These are phyloP conservation scores for Mirza zaza DNA, from an alignment of 2,113 vertebrate species.

Conservation along the genomic window DNA sequence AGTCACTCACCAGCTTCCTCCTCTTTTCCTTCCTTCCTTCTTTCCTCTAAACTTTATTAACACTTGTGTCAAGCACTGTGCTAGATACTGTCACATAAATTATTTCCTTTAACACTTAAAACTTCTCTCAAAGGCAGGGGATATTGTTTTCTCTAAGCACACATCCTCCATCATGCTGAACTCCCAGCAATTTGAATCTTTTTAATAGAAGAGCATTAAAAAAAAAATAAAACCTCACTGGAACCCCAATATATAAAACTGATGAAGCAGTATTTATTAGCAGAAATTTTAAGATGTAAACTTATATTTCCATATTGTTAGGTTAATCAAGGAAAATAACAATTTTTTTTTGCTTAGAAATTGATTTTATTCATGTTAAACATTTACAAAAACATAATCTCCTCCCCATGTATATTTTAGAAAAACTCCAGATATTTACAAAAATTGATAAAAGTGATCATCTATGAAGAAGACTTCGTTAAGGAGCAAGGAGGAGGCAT, in stretches of 20 bases:
- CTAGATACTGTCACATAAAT: neutral
- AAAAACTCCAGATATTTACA: neutral
- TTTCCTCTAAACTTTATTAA: neutral
- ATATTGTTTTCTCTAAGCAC: neutral
- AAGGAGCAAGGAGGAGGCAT: neutral
- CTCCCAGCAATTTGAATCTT: neutral
- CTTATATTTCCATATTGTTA: neutral
- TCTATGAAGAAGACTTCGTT: neutral
- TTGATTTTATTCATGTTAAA: neutral
- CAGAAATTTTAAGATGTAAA: neutral
- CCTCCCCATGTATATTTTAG: neutral
- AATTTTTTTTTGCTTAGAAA: neutral
- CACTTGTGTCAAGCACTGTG: neutral
- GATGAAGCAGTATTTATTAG: neutral
- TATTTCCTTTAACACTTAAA: neutral
- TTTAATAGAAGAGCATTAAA: neutral
- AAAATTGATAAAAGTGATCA: neutral
- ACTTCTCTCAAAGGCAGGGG: neutral
- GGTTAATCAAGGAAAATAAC: neutral
- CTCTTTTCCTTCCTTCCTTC: neutral
- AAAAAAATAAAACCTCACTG: neutral
- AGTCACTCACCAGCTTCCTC: neutral
- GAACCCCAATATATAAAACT: neutral
- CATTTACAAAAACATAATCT: neutral
- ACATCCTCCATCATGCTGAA: neutral